Evolutionary conservation across 2,797 vertebrate species (phyloP).

Genomic region (Sylvilagus floridanus): DNA sequence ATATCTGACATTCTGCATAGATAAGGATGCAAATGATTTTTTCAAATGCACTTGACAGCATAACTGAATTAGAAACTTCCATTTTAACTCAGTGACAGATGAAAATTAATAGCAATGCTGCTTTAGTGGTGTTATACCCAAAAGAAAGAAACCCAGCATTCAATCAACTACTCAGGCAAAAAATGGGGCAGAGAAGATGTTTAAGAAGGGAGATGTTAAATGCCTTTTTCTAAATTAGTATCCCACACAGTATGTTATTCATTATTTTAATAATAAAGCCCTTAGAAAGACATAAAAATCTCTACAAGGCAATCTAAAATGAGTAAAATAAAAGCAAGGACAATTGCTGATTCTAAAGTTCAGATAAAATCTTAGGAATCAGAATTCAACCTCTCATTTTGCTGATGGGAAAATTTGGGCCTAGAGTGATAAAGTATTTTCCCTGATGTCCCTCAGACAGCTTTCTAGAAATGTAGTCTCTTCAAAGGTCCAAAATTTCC

Average conservation of each 20-base stretch:
- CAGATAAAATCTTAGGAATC: constrained; percentile 40
- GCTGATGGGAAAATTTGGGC: not conserved
- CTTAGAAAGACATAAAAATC: not conserved
- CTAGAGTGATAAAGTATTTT: not conserved
- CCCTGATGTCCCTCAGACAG: not conserved
- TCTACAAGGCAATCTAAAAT: constrained; percentile 5
- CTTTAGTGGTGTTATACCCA: not conserved
- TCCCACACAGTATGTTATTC: not conserved
- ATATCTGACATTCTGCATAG: not conserved
- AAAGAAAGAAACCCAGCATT: not conserved
- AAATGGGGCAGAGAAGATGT: not conserved
- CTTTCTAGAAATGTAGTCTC: not conserved
- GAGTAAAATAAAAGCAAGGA: constrained; percentile 26
- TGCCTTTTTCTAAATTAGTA: not conserved
- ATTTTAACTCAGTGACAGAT: not conserved
- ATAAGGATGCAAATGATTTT: constrained; percentile 16
- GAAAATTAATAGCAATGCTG: constrained; percentile 14
- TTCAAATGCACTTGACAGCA: not conserved
- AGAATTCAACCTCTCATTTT: constrained; percentile 39
- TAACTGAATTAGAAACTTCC: not conserved
- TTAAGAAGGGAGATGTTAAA: not conserved
- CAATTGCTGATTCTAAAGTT: constrained; percentile 43
- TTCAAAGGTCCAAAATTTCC: not conserved
- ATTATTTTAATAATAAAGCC: constrained; percentile 1
- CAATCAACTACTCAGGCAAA: not conserved